Base-by-base conservation (phyloP, 2,797 vertebrate genomes). In the Linurgus olivaceus region DNA sequence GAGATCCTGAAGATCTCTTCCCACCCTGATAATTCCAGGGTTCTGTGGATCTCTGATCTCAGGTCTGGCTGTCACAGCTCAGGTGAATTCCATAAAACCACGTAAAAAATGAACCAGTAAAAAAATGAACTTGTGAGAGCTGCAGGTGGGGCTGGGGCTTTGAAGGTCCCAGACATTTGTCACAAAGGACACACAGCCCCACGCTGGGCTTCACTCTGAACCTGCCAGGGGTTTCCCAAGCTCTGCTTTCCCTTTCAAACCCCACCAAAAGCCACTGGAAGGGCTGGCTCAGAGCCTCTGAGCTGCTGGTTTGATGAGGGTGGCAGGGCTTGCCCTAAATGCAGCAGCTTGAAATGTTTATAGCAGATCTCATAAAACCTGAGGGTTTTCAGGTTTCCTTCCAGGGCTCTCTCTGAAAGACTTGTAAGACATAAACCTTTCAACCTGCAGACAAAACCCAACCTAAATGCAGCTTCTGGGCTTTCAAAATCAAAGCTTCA, bases 141-240 rank as follows among this genome's bases (percentile, higher is more conserved):
- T n/a, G 37, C 8, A 54, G 42, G 26, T 2, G 7, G 7, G 58
- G 45, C 28, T 4, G 24, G 47, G 26, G 28, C 25, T 67, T 29
- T 71, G 73, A 76, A 90, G 13, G 18, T 23, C 18, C 15, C 72
- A 74, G 51, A 28, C 6, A 8, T 72, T 80, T 62, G 58, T 71
- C 71, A 29, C 47, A 55, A 31, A 67, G 55, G 58, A 70, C 87
- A 52, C 7, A 17, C 44, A 3, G 35, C 52, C 51, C 23, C 1
- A 2, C 0, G 0, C 47, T n/a, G 40, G 1, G 6, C 68, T 78
- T 72, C 5, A 0, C 25, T 58, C 52, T 0, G 4, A 67, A 10
- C 31, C 28, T 26, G 35, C 38, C 80, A 76, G 45, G 17, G 54
- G 18, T 48, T 88, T 40, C 3, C 3, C 50, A 88, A 85, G 44